Percentiles rank a stretch among this genome's conserved stretches.
Conservation (phyloP, 2,113 vertebrate species). For the Ptilonorhynchus violaceus region DNA sequence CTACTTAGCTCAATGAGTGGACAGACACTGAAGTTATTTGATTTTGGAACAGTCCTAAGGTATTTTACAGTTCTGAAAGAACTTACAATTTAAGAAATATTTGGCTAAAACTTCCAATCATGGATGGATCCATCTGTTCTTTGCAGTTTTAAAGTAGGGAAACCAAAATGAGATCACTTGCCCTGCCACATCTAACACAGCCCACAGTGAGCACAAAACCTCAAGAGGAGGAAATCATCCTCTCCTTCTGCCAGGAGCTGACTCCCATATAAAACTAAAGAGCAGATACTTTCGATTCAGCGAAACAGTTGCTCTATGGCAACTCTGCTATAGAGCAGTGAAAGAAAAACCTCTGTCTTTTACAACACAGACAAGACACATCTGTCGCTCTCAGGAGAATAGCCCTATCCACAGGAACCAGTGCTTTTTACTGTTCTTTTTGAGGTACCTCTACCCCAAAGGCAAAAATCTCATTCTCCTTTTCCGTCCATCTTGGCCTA, state of each 20-base stretch:
- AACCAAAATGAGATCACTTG: neutral
- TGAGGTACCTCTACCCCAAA: neutral
- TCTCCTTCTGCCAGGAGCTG: neutral
- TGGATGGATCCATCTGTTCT: neutral
- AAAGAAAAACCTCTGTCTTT: neutral
- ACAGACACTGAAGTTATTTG: neutral
- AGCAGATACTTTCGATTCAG: neutral
- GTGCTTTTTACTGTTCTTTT: neutral
- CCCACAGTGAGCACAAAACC: neutral
- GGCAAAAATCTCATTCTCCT: conserved; percentile 1
- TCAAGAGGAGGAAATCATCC: neutral
- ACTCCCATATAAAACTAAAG: neutral
- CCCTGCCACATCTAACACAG: neutral
- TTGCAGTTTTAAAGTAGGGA: neutral
- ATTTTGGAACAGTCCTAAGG: neutral
- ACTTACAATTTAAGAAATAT: neutral
- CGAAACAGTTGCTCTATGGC: neutral
- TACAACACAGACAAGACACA: neutral
- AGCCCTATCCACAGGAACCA: neutral
- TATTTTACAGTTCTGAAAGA: neutral
- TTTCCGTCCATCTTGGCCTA: neutral
- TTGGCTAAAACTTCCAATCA: neutral
- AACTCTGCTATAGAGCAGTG: neutral
- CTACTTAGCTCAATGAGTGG: neutral
- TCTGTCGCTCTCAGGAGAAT: neutral